Base-by-base conservation (phyloP, 2,888 invertebrate species). In the Platycheirus rosarum region DNA sequence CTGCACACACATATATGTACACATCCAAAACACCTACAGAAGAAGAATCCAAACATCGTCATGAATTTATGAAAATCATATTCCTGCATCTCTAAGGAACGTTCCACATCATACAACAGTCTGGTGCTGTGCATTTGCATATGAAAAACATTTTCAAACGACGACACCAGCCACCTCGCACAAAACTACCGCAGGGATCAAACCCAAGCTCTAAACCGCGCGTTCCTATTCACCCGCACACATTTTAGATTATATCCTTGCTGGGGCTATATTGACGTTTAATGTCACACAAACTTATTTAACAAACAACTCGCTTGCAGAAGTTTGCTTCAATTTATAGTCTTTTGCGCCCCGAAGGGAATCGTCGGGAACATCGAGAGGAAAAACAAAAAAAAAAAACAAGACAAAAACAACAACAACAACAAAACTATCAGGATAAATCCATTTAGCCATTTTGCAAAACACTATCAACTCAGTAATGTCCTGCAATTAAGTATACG, bases 401-500 rank as follows among this genome's bases (percentile, higher is more conserved):
- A 1, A 32, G 29, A 32, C 11, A 37, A 35, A 16, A 42, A 32
- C 37, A 70, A 63, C 74, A 60, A 32, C 8, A 6, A 4, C 29
- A 32, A 32, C 29, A 32, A 1, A 7, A 8, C 29, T n/a, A n/a
- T 8, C 8, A 4, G 57, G 18, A 65, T 60, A 44, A 44, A 60
- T 60, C 49, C 48, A 65, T 63, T 49, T 40, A 60, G 49, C 48
- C 26, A 51, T 70, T 57, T 44, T 65, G 62, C 46, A 66, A 66
- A 57, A 66, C 55, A 62, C 80, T 80, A 80, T 80, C 79, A 80
- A 75, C 76, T 76, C 70, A 44, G 82, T 82, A 77, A 82, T 82
- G 82, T 82, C 77, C 68, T 82, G 82, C 77, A 82, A 82, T 82
- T 82, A 82, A 82, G 68, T 77, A 68, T 55, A 77, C 82, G 73